Base-by-base conservation (phyloP, 2,113 vertebrate species). In the Axis porcinus region DNA sequence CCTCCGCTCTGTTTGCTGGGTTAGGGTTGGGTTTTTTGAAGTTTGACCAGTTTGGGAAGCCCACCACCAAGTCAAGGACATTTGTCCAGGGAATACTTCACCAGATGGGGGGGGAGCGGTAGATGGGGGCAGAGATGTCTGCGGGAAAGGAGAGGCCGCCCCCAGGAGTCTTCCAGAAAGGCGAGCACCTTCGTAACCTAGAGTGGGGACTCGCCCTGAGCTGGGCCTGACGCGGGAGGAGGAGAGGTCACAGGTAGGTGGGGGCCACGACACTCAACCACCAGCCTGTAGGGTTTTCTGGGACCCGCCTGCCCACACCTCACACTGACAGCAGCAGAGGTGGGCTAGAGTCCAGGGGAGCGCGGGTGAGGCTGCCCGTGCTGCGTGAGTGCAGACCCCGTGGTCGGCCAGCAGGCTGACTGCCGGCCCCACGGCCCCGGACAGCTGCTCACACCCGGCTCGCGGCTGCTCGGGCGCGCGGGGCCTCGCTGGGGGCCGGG, bases 371-470 rank as follows among this genome's bases (percentile, higher is more conserved):
- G 12, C 78, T 21, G 58, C n/a, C 14, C 2, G 1, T 11, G 45
- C 45, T n/a, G 0, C 36, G 17, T 54, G 23, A 43, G 57, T 23
- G 6, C 47, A 33, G 58, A 16, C 36, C 14, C 11, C 9, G 27
- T 11, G 0, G 7, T 9, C 0, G 15, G 58, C n/a, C 25, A 50
- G 52, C 52, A 23, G 8, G 17, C n/a, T 81, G n/a, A 6, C 2
- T 0, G n/a, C 67, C 0, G 15, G 9, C 17, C 12, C 43, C 9
- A 1, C 19, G 17, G 19, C 19, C 40, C 30, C 47, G 55, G 45
- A 54, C 40, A 60, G 52, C 40, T 28, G 40, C 13, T 76, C 78
- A 45, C 6, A 27, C 11, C 57, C 1, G 67, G 86, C 76, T 78
- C 27, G 52, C 57, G 78, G 16, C 81, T 93, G 40, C 23, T 60